Percentiles rank a stretch among this genome's conserved stretches.
phyloP scores from a whole-genome alignment of 1,140 invertebrate genomes.

The Trissolcus basalis region DNA sequence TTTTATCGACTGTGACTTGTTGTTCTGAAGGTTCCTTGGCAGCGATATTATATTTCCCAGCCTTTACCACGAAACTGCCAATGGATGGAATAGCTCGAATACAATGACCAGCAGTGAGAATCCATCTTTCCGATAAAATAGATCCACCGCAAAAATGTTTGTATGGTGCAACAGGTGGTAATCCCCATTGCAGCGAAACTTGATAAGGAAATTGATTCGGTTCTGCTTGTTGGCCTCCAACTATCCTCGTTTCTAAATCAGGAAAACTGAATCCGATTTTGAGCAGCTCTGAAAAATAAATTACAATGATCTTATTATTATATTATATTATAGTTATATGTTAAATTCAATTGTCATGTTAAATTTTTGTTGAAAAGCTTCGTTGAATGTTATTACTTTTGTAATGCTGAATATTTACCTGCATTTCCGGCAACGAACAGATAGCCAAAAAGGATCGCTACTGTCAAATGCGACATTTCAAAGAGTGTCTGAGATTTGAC shows the following conservation, averaged over 20 bases:
- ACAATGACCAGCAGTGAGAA: constrained; percentile 53
- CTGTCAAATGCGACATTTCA: constrained; percentile 4
- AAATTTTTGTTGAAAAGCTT: too few relatives aligned
- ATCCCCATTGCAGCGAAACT: constrained; percentile 72
- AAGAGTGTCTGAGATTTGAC: constrained; percentile 1
- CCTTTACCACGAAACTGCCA: constrained; percentile 53
- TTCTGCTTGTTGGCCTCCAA: constrained; percentile 73
- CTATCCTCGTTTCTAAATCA: constrained; percentile 59
- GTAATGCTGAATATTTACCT: too few relatives aligned
- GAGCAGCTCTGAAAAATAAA: constrained; percentile 18
- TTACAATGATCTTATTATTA: too few relatives aligned
- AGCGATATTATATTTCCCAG: constrained; percentile 63
- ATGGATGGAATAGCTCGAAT: constrained; percentile 59
- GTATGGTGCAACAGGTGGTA: constrained; percentile 76
- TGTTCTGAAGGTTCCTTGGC: constrained; percentile 72
- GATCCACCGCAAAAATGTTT: constrained; percentile 60
- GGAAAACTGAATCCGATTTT: constrained; percentile 11
- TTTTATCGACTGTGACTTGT: constrained; percentile 63
- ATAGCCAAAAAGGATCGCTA: constrained; percentile 2
- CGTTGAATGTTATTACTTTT: too few relatives aligned
- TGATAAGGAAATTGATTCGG: constrained; percentile 74
- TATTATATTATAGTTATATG: neutral
- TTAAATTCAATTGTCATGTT: too few relatives aligned
- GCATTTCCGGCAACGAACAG: neutral
- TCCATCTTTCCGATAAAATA: constrained; percentile 34